Percentiles rank a stretch among this genome's conserved stretches.
phyloP scores from a whole-genome alignment of 2,888 invertebrate genomes.

The Chromoteleia sp. region DNA sequence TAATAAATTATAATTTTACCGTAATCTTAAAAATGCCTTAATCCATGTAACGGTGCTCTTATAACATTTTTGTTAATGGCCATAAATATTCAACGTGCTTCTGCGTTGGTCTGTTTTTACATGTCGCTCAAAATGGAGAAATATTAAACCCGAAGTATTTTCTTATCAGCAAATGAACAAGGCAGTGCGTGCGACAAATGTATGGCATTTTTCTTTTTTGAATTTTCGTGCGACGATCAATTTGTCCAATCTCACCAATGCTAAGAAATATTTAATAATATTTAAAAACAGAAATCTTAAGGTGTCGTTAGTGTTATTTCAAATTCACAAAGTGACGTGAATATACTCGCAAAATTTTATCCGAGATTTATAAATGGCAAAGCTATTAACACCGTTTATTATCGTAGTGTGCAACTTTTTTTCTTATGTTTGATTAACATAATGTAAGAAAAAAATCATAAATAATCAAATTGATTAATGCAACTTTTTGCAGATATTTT shows the following conservation, averaged over 20 bases:
- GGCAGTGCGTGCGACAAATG: slow-evolving; percentile 15
- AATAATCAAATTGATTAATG: background rate
- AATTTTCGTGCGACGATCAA: no score
- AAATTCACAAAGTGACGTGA: no score
- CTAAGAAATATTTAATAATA: no score
- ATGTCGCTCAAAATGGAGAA: slow-evolving; percentile 14
- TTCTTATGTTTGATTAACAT: background rate
- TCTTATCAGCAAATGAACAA: slow-evolving; percentile 40
- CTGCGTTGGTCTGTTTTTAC: slow-evolving; percentile 6
- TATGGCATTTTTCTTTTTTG: background rate
- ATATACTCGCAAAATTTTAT: no score
- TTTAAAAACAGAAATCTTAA: no score
- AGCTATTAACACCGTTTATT: no score
- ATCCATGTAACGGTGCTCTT: slow-evolving; percentile 6
- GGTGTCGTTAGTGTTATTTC: no score
- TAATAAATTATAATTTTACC: no score
- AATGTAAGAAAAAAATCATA: background rate
- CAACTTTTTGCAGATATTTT: slow-evolving; percentile 1
- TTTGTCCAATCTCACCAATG: no score
- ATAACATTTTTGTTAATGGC: slow-evolving; percentile 11
- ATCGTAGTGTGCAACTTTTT: no score
- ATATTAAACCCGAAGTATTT: slow-evolving; percentile 20
- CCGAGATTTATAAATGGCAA: no score
- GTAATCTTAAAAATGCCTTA: background rate
- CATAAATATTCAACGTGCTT: slow-evolving; percentile 14